Percentiles rank a stretch among this genome's conserved stretches.
These are phyloP conservation scores for Rhopalosiphum padi DNA, from an alignment of 1,140 invertebrate genomes.

Conservation along the genomic window DNA sequence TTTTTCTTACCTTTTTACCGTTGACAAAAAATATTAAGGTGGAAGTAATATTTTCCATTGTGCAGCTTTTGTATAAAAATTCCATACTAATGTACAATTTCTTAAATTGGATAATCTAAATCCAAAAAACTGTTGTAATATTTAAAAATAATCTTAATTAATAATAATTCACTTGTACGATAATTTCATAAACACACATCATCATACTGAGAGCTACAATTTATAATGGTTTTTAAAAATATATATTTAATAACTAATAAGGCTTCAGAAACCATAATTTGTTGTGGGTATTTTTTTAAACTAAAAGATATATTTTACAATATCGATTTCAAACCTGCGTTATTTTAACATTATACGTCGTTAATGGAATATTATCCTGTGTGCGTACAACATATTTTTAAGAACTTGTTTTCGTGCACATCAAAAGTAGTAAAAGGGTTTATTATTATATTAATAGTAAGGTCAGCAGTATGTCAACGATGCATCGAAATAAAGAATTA, in stretches of 20 bases:
- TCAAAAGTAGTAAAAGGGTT: no score
- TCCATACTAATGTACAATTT: neutral
- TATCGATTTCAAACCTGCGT: conserved; percentile 28
- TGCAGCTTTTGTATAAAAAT: neutral
- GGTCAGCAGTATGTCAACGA: no score
- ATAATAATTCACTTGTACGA: neutral
- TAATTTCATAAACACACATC: neutral
- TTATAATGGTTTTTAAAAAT: conserved; percentile 17
- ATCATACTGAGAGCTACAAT: neutral
- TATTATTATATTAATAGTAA: no score
- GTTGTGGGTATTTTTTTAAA: neutral
- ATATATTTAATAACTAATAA: neutral
- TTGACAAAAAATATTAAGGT: conserved; percentile 67
- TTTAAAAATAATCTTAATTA: neutral
- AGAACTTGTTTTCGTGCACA: no score
- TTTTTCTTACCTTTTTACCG: conserved; percentile 65
- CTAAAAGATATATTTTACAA: neutral
- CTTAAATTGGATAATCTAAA: neutral
- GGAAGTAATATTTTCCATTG: conserved; percentile 58
- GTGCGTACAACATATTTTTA: neutral
- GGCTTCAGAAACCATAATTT: conserved; percentile 23
- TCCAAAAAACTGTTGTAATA: neutral
- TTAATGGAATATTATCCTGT: neutral
- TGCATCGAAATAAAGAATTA: no score
- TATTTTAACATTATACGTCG: neutral